These are phyloP conservation scores for Megalops cyprinoides DNA, from an alignment of 2,797 vertebrate genomes.

Conservation along the genomic window DNA sequence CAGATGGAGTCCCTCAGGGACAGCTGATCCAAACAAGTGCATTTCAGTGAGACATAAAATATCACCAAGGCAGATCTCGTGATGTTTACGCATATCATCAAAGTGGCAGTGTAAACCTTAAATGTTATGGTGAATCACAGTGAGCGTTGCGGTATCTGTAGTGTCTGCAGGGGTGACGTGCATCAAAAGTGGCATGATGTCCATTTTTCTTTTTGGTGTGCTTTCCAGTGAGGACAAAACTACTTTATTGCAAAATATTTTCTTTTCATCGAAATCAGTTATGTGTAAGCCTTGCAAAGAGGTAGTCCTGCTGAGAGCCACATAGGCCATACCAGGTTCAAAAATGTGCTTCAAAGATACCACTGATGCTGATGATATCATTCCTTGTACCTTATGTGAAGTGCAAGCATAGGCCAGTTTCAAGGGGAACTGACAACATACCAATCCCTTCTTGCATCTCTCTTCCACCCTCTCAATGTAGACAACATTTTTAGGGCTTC, in stretches of 20 bases:
- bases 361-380: constrained; percentile 11
- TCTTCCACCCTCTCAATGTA: constrained; percentile 33
- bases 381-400: constrained; percentile 21
- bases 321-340: too few species aligned
- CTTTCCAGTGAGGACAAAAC: background rate
- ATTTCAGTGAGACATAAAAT: constrained; percentile 42
- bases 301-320: too few species aligned
- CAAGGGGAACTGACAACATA: constrained; percentile 25
- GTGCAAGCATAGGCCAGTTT: constrained; percentile 34
- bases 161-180: background rate
- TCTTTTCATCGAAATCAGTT: constrained; percentile 19
- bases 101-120: constrained; percentile 34
- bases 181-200: background rate
- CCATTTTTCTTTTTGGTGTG: constrained; percentile 20
- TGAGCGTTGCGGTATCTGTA: background rate
- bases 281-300: too few species aligned
- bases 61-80: constrained; percentile 27
- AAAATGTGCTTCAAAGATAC: constrained; percentile 29
- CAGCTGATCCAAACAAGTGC: constrained; percentile 35
- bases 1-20: constrained; percentile 34
- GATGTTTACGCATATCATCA: constrained; percentile 37
- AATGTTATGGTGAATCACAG: background rate
- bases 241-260: constrained; percentile 18
- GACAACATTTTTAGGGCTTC: background rate
- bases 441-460: background rate